These are phyloP conservation scores for Subacronicta megacephala DNA, from an alignment of 2,888 invertebrate genomes.

Conservation along the genomic window DNA sequence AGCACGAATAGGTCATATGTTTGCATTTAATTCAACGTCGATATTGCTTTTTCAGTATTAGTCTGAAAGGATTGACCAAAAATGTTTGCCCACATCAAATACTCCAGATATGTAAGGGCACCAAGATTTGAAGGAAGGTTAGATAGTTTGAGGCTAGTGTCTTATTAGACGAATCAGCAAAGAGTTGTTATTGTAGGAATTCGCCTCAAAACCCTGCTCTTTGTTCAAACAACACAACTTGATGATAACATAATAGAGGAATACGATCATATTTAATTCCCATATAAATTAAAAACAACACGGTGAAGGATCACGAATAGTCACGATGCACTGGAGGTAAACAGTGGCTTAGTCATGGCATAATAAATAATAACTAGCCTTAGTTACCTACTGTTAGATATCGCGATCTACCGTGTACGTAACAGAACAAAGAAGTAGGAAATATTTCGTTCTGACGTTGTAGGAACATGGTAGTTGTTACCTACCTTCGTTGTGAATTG, in stretches of 20 bases:
- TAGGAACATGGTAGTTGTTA: constrained; percentile 5
- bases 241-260: constrained; percentile 4
- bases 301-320: constrained; percentile 16
- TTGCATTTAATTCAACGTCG: too few relatives aligned
- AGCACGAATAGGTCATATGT: too few relatives aligned
- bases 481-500: too few relatives aligned
- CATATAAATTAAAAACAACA: constrained; percentile 28
- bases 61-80: too few relatives aligned
- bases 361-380: constrained; percentile 27
- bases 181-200: not conserved
- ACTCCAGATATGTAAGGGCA: too few relatives aligned
- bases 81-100: too few relatives aligned
- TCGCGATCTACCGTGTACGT: constrained; percentile 34
- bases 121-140: not conserved
- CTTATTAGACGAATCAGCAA: not conserved
- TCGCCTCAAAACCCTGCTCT: not conserved
- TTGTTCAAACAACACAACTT: constrained; percentile 14
- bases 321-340: constrained; percentile 22
- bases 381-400: constrained; percentile 31
- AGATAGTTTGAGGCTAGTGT: not conserved
- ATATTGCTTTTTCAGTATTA: too few relatives aligned
- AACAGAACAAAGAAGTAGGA: constrained; percentile 55
- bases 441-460: constrained; percentile 41
- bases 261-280: constrained; percentile 14
- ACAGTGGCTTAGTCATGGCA: constrained; percentile 42